Evolutionary conservation across 2,797 vertebrate species (phyloP).

Genomic region (Gobio occitaniae): DNA sequence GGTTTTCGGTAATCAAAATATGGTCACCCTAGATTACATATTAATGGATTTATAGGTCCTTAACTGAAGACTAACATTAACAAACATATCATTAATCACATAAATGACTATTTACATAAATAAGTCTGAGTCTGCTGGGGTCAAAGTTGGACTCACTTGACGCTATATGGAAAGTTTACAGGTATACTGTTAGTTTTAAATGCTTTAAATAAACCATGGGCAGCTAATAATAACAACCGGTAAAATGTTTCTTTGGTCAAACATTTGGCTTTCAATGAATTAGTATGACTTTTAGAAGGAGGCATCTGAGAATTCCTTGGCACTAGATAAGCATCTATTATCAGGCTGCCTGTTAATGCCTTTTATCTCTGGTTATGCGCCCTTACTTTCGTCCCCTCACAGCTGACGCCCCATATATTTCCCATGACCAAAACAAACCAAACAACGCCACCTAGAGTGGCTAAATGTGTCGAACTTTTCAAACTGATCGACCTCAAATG

Average conservation of each 20-base stretch:
- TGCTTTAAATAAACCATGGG: neutral
- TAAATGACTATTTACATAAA: conserved; percentile 14
- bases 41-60: neutral
- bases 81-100: conserved; percentile 24
- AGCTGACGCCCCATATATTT: conserved; percentile 47
- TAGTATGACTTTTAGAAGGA: conserved; percentile 31
- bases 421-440: conserved; percentile 25
- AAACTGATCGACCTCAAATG: conserved; percentile 41
- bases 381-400: conserved; percentile 29
- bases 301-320: conserved; percentile 47
- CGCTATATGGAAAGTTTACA: neutral
- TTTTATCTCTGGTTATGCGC: conserved; percentile 43
- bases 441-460: conserved; percentile 23
- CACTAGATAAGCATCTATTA: conserved; percentile 49
- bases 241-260: neutral
- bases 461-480: conserved; percentile 24
- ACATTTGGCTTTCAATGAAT: conserved; percentile 50
- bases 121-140: neutral
- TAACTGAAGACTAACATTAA: conserved; percentile 9
- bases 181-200: neutral
- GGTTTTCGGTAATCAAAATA: too few species aligned
- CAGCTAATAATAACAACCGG: neutral
- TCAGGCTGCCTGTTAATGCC: conserved; percentile 49
- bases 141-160: neutral
- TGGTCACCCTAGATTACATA: neutral